Evolutionary conservation across 2,113 vertebrate species (phyloP).

Genomic region (Antennarius striatus): DNA sequence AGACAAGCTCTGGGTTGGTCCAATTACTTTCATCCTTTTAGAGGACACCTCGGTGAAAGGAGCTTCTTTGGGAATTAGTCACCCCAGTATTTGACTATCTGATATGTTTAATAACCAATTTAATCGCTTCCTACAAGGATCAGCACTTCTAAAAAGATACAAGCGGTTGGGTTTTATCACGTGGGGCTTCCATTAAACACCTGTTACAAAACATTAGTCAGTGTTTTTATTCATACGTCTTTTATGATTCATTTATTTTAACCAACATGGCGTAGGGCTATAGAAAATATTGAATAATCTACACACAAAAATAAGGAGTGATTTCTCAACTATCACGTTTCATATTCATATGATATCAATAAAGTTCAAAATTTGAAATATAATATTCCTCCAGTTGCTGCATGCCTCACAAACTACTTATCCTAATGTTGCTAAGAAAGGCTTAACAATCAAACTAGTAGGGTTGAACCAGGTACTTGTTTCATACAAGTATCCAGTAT

Average conservation of each 20-base stretch:
- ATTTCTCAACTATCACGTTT: not conserved
- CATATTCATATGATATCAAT: conserved; percentile 3
- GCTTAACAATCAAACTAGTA: conserved; percentile 64
- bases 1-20: conserved; percentile 30
- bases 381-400: conserved; percentile 3
- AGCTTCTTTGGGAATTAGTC: conserved; percentile 60
- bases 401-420: conserved; percentile 40
- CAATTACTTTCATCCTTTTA: conserved; percentile 54
- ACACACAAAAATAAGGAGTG: not conserved
- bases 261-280: conserved; percentile 42
- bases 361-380: not conserved
- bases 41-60: conserved; percentile 42
- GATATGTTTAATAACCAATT: conserved; percentile 77
- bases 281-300: conserved; percentile 6
- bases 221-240: conserved; percentile 22
- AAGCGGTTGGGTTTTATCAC: conserved; percentile 64
- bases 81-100: conserved; percentile 54
- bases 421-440: conserved; percentile 47
- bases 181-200: conserved; percentile 65
- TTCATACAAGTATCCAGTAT: no score
- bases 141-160: conserved; percentile 65
- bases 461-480: no score
- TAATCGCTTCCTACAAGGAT: conserved; percentile 70
- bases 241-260: conserved; percentile 50
- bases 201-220: conserved; percentile 68